These are phyloP conservation scores for Aphelinus certus DNA, from an alignment of 1,140 invertebrate genomes.

Conservation along the genomic window DNA sequence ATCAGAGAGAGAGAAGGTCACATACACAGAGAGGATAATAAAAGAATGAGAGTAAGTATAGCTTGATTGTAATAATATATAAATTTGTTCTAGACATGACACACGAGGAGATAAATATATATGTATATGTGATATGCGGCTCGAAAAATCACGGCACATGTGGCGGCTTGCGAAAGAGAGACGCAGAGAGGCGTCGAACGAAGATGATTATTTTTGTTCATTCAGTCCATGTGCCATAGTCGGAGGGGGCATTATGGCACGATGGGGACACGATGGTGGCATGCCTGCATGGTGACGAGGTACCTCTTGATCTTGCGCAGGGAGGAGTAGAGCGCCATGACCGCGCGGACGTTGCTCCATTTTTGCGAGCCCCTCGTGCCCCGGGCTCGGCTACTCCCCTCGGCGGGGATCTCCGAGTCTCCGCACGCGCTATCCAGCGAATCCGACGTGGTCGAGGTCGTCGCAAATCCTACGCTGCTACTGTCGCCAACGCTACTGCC, in stretches of 20 bases:
- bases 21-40: background rate
- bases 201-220: no score
- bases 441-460: conserved; percentile 55
- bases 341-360: conserved; percentile 84
- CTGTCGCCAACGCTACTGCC: conserved; percentile 26
- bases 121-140: no score
- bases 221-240: no score
- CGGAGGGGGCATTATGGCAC: no score
- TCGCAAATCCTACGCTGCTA: conserved; percentile 23
- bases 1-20: background rate
- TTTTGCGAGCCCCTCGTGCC: conserved; percentile 76
- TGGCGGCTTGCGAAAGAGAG: background rate
- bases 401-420: conserved; percentile 49
- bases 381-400: conserved; percentile 49
- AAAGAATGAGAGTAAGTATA: background rate
- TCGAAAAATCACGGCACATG: no score
- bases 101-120: no score
- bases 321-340: conserved; percentile 87
- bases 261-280: no score
- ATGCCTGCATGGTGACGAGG: background rate
- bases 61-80: no score
- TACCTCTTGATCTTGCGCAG: conserved; percentile 90
- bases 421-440: conserved; percentile 56
- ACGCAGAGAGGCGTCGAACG: background rate
- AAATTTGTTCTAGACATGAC: no score